Percentiles rank a stretch among this genome's conserved stretches.
phyloP scores from a whole-genome alignment of 1,140 invertebrate species.

The Hylaeus volcanicus region DNA sequence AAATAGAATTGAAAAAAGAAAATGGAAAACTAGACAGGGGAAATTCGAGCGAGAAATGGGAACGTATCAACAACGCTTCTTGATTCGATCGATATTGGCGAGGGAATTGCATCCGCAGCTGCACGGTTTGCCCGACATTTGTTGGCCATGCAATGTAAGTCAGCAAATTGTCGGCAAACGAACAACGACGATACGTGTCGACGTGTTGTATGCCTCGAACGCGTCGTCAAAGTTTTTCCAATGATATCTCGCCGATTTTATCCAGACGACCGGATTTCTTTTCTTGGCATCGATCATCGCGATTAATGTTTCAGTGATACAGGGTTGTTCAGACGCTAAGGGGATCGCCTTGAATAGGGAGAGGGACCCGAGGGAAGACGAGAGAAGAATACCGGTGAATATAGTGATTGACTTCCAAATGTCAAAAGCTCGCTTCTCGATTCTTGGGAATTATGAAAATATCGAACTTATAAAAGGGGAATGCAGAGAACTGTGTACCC shows the following conservation, averaged over 20 bases:
- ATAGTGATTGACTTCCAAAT: too few species aligned
- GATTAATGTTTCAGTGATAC: not conserved
- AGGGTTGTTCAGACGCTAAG: not conserved
- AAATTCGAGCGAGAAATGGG: constrained; percentile 14
- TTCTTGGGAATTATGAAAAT: too few species aligned
- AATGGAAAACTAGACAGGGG: not conserved
- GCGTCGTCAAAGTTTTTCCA: constrained; percentile 14
- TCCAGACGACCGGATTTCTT: not conserved
- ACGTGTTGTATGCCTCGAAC: not conserved
- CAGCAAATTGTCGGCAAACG: constrained; percentile 23
- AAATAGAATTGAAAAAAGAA: too few species aligned
- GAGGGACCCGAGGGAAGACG: not conserved
- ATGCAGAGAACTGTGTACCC: too few species aligned
- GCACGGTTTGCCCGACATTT: constrained; percentile 6
- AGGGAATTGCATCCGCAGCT: constrained; percentile 2
- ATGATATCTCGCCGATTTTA: constrained; percentile 11
- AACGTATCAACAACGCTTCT: not conserved
- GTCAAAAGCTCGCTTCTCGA: too few species aligned
- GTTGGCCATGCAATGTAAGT: constrained; percentile 10
- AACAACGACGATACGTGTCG: not conserved
- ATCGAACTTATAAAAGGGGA: too few species aligned
- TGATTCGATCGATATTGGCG: constrained; percentile 21
- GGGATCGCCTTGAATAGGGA: too few species aligned
- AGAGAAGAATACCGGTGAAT: not conserved
- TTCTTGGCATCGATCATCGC: not conserved